Evolutionary conservation across 2,113 vertebrate species (phyloP).

Genomic region (Platichthys stellatus): DNA sequence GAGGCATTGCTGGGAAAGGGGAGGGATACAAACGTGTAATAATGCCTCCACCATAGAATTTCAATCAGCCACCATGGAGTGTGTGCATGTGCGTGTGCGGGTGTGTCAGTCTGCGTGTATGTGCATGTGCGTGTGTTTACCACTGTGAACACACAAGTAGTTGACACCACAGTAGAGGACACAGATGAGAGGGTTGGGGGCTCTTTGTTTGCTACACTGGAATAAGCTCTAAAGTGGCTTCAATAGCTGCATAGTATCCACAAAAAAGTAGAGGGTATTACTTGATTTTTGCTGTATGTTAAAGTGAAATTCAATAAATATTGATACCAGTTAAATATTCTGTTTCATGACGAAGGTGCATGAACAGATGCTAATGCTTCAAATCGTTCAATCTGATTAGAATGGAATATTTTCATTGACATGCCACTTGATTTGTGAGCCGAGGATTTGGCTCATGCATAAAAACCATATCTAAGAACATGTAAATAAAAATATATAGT

Average conservation of each 20-base stretch:
- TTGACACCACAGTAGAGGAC: conserved; percentile 64
- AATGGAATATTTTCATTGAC: conserved; percentile 40
- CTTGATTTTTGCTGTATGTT: conserved; percentile 34
- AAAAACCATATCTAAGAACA: conserved; percentile 14
- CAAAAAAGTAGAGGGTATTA: not conserved
- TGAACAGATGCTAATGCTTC: conserved; percentile 37
- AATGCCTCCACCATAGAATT: conserved; percentile 78
- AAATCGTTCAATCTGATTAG: conserved; percentile 40
- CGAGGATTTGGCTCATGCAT: conserved; percentile 29
- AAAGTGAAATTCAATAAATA: conserved; percentile 37
- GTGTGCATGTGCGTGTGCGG: conserved; percentile 34
- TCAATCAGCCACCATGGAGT: conserved; percentile 73
- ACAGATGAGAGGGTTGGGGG: conserved; percentile 47
- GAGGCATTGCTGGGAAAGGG: conserved; percentile 78
- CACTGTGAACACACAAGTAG: conserved; percentile 51
- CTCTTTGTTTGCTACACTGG: conserved; percentile 33
- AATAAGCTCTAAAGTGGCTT: conserved; percentile 1
- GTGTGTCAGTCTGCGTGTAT: conserved; percentile 25
- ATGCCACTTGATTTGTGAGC: conserved; percentile 35
- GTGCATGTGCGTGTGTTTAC: conserved; percentile 38
- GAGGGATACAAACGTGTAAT: conserved; percentile 79
- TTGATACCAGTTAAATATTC: conserved; percentile 27
- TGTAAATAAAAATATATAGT: not conserved
- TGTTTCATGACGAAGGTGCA: conserved; percentile 46
- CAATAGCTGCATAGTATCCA: conserved; percentile 19